These are phyloP conservation scores for Netelia melanura DNA, from an alignment of 2,888 invertebrate species.

Conservation along the genomic window DNA sequence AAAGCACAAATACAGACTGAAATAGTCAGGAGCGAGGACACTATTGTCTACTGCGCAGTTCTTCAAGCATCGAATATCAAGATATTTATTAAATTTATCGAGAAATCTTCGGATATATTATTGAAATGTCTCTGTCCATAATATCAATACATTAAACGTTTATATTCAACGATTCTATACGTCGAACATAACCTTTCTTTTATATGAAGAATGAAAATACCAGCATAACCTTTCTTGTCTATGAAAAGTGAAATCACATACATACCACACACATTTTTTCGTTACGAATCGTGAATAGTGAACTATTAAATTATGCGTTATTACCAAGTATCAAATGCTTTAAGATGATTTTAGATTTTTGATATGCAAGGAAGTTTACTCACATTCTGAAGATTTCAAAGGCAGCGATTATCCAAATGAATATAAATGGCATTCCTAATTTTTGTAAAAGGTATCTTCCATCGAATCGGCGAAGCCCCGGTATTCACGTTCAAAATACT, in stretches of 20 bases:
- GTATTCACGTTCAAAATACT: background rate
- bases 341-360: too few relatives aligned
- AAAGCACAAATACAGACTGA: background rate
- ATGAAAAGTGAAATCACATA: background rate
- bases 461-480: background rate
- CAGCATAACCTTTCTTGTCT: background rate
- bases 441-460: too few relatives aligned
- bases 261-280: background rate
- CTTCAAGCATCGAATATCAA: background rate
- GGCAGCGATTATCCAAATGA: too few relatives aligned
- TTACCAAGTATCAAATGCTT: too few relatives aligned
- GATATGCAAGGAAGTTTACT: too few relatives aligned
- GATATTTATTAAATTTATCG: background rate
- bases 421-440: too few relatives aligned
- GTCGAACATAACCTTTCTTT: constrained; percentile 8
- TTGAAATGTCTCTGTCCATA: background rate
- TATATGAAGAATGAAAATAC: background rate
- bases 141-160: background rate
- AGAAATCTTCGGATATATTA: background rate
- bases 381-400: too few relatives aligned
- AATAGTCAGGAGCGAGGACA: background rate
- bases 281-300: background rate
- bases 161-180: background rate
- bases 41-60: background rate
- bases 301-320: too few relatives aligned